Evolutionary conservation across 2,888 invertebrate species (phyloP).

Genomic region (Malthinus seriepunctatus): DNA sequence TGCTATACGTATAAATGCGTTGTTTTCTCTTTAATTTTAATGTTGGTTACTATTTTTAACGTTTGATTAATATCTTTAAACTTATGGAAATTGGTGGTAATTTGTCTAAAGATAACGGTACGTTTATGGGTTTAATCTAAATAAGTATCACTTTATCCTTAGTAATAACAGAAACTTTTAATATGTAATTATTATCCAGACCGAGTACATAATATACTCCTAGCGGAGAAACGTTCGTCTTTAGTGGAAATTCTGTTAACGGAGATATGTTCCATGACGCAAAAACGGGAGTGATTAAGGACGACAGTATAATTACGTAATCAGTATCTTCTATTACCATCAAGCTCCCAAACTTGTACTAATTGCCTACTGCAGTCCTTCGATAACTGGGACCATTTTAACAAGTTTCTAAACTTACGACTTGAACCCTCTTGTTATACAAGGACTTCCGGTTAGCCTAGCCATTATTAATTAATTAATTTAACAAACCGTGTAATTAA

Average conservation of each 20-base stretch:
- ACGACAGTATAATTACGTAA: constrained; percentile 24
- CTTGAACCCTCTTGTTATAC: constrained; percentile 21
- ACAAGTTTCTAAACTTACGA: constrained; percentile 28
- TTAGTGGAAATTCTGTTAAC: not conserved
- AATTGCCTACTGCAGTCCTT: constrained; percentile 28
- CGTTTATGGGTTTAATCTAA: too few relatives aligned
- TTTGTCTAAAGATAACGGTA: too few relatives aligned
- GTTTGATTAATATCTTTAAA: too few relatives aligned
- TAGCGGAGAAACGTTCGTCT: not conserved
- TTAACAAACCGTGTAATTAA: constrained; percentile 27
- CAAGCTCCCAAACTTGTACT: constrained; percentile 24
- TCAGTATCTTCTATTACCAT: constrained; percentile 25
- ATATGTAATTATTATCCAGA: too few relatives aligned
- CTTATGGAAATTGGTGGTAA: too few relatives aligned
- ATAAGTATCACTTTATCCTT: too few relatives aligned
- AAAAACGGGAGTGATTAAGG: constrained; percentile 25
- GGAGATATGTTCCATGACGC: constrained; percentile 6
- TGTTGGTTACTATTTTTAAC: too few relatives aligned
- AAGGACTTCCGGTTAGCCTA: constrained; percentile 27
- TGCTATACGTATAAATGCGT: not conserved
- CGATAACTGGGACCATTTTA: constrained; percentile 27
- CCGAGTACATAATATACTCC: too few relatives aligned
- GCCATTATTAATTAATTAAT: constrained; percentile 29
- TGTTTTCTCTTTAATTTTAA: too few relatives aligned
- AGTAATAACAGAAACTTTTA: too few relatives aligned